Percentiles rank a stretch among this genome's conserved stretches.
phyloP scores from a whole-genome alignment of 2,113 vertebrate genomes.

The Otocyon megalotis region DNA sequence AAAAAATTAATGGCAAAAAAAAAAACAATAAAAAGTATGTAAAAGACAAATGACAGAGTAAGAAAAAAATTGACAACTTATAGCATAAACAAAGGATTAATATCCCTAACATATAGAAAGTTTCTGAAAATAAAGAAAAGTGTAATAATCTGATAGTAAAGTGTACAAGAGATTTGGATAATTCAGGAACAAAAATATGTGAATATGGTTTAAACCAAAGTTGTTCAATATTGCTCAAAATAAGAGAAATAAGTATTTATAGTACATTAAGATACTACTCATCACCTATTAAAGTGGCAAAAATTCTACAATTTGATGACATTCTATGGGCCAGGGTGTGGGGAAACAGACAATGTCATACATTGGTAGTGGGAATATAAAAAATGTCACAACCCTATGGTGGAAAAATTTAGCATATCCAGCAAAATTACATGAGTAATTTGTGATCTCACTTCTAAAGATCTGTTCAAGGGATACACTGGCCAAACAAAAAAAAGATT shows the following conservation, averaged over 20 bases:
- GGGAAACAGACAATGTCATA: not conserved
- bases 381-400: not conserved
- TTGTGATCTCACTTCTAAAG: not conserved
- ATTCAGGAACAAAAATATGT: not conserved
- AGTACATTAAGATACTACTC: not conserved
- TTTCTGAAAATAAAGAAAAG: not conserved
- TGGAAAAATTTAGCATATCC: not conserved
- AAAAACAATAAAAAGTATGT: not conserved
- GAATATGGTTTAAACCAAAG: not conserved
- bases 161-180: not conserved
- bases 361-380: not conserved
- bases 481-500: not conserved
- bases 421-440: not conserved
- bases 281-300: not conserved
- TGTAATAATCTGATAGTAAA: not conserved
- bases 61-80: slow-evolving; percentile 10
- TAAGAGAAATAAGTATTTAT: not conserved
- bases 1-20: not conserved
- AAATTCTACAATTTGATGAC: not conserved
- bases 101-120: not conserved
- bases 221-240: not conserved
- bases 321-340: not conserved
- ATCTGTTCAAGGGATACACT: not conserved
- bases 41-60: slow-evolving; percentile 27
- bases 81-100: not conserved